Evolutionary conservation across 2,113 vertebrate species (phyloP), one percentile per base, ranked within the genome.

Genomic region (Scophthalmus maximus): DNA sequence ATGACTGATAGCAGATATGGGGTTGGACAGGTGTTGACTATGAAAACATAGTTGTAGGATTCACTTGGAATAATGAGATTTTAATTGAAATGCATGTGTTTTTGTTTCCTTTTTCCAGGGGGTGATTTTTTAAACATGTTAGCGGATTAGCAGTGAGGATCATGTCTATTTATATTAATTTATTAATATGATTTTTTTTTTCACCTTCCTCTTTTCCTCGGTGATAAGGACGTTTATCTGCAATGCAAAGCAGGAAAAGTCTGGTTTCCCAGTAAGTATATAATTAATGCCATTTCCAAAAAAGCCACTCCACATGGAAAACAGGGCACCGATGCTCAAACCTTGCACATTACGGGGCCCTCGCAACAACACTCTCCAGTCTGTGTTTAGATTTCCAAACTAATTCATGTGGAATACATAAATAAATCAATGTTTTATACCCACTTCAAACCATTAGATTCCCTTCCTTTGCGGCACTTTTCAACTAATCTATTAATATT

Each of bases 401-500:
- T 93, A 93, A 94, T 94, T 94, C 90, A 91, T 92, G 91, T 90
- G 86, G 93, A 93, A 94, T 93, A 93, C 92, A 94, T 93, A 93
- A 93, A 93, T 93, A 94, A 93, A 94, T 94, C 92, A 93, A 84
- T 63, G 89, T 83, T 92, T 92, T 84, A 92, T 91, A 90, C 87
- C 89, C 90, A 93, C 91, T 93, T 91, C 81, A 91, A 87, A 88
- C 91, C 91, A 92, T 93, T 93, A 92, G 84, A 88, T 88, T 86
- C 77, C 79, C 84, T 84, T 90, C 87, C 84, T 89, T 88, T 49
- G 27, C 85, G 84, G 84, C 85, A 90, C 90, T 93, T 92, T 92
- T 90, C 89, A 90, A 91, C 90, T 87, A 87, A 92, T 91, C 90
- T 91, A 94, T 94, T 94, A 93, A 94, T 94, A 94, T 94, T 94